A percentile compares a stretch with the other conserved stretches of the same genome.
Evolutionary conservation across 2,888 invertebrate species (phyloP).

Genomic region (Epiblema foenella): DNA sequence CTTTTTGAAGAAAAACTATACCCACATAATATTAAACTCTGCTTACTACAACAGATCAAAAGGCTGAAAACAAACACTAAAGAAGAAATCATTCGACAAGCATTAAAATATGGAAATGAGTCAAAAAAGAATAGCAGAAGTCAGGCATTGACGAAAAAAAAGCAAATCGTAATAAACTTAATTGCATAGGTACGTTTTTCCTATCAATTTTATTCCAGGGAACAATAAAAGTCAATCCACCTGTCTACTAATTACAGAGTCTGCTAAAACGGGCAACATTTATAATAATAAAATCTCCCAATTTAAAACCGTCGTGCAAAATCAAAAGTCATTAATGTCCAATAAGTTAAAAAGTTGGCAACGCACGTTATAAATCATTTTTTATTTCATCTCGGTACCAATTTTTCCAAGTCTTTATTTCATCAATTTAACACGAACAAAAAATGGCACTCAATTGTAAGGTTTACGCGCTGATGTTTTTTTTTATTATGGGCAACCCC

Average conservation of each 20-base stretch:
- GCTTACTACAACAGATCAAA: too few species aligned
- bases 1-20: too few species aligned
- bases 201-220: slow-evolving; percentile 31
- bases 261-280: slow-evolving; percentile 57
- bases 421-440: slow-evolving; percentile 83
- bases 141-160: slow-evolving; percentile 15
- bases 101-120: slow-evolving; percentile 2
- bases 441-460: slow-evolving; percentile 83
- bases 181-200: not conserved
- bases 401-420: slow-evolving; percentile 80
- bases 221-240: slow-evolving; percentile 40
- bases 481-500: slow-evolving; percentile 78
- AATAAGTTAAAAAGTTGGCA: slow-evolving; percentile 83
- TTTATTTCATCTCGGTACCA: slow-evolving; percentile 79
- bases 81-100: not conserved
- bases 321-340: slow-evolving; percentile 83
- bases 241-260: slow-evolving; percentile 28
- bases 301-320: slow-evolving; percentile 68
- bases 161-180: slow-evolving; percentile 15
- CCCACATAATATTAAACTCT: too few species aligned
- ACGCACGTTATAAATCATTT: slow-evolving; percentile 82
- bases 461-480: slow-evolving; percentile 69
- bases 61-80: not conserved
- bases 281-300: slow-evolving; percentile 63
- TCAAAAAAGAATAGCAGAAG: slow-evolving; percentile 13